Evolutionary conservation across 2,113 vertebrate genomes (phyloP), one percentile per base, ranked within the genome.

Genomic region (Chrysemys picta): DNA sequence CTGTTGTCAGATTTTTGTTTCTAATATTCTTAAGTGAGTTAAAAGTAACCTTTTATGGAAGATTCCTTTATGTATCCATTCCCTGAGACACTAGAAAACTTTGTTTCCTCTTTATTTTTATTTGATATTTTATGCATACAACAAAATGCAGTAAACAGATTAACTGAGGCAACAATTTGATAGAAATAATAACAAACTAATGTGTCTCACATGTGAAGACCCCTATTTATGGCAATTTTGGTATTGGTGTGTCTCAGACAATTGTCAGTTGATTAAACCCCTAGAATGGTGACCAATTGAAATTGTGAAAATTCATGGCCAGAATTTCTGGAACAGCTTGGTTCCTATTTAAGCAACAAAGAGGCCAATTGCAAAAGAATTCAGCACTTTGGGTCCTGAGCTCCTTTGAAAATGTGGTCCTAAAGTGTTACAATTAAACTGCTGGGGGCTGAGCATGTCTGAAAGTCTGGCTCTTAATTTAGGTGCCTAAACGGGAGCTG

Each of bases 141-240:
- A 31, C 14, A 65, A 80, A 72, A 89, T 86, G 80, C 2, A 0
- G 1, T 17, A 53, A 54, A 8, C 22, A 57, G 86, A n/a, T 24
- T 19, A 47, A n/a, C 22, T 50, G 27, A n/a, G 82, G 52, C 45
- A 38, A 47, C 31, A 50, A 57, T 12, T 7, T 25, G 47, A 22
- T 45, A 80, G 75, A 72, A 82, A 72, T 88, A 80, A 7, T 7
- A 31, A 62, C 69, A 31, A 69, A 49, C 13, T 62, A 52, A 9
- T 59, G 1, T 27, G 47, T 8, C 56, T 42, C 29, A 56, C 7
- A n/a, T 0, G 0, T 6, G 78, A 29, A 7, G 50, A n/a, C 50
- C 31, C 59, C 54, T 59, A 4, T 1, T 0, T 24, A 50, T 1
- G 47, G 10, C 49, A 79, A 22, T 82, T 83, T 29, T 31, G 35